These are phyloP conservation scores for Sebastolobus alascanus DNA, from an alignment of 2,797 vertebrate genomes.

Conservation along the genomic window DNA sequence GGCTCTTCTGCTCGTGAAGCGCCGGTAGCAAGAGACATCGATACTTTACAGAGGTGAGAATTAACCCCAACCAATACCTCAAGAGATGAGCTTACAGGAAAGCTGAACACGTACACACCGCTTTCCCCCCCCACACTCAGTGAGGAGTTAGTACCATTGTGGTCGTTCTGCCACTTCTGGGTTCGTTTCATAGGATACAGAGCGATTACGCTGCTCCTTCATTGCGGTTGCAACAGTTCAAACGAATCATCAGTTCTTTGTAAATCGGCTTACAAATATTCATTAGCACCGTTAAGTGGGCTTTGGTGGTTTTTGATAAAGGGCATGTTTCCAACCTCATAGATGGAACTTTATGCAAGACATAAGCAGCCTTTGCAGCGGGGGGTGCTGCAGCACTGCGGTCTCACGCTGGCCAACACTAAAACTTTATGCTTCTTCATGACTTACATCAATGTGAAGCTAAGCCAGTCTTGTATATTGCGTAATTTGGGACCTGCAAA, in stretches of 20 bases:
- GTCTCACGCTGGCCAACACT: neutral
- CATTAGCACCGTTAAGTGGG: neutral
- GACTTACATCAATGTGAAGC: neutral
- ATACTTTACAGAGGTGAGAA: slow-evolving; percentile 26
- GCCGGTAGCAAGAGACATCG: slow-evolving; percentile 7
- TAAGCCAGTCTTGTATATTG: neutral
- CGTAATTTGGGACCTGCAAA: neutral
- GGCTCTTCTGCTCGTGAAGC: slow-evolving; percentile 52
- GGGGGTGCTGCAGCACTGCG: neutral
- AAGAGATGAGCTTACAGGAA: slow-evolving; percentile 67
- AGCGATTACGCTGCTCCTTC: neutral
- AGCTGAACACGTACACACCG: neutral
- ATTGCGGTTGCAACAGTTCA: slow-evolving; percentile 48
- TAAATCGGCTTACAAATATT: neutral
- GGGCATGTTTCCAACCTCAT: neutral
- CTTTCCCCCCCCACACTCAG: slow-evolving; percentile 2
- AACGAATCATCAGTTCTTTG: neutral
- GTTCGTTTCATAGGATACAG: neutral
- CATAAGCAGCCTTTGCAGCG: too few relatives aligned
- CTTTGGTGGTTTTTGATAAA: slow-evolving; percentile 19
- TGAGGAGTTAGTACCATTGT: slow-evolving; percentile 18
- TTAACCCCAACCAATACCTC: slow-evolving; percentile 43
- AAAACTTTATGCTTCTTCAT: neutral
- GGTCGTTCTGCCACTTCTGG: slow-evolving; percentile 35
- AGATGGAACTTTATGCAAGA: neutral